These are phyloP conservation scores for Trichogramma dendrolimi DNA, from an alignment of 2,888 invertebrate genomes.

Conservation along the genomic window DNA sequence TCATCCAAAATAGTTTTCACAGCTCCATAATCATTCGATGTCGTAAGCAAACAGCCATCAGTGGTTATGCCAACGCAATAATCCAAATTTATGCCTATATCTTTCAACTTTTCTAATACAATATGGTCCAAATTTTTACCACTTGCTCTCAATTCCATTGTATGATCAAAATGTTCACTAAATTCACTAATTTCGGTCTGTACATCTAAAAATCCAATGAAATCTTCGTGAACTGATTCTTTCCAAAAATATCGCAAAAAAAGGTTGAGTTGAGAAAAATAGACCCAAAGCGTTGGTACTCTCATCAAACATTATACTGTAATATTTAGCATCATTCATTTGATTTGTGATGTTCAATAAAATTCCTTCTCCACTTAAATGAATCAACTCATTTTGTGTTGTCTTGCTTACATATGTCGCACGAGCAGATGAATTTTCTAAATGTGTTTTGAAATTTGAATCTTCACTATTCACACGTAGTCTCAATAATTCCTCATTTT, in stretches of 20 bases:
- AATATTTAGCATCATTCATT: not conserved
- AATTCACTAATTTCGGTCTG: not conserved
- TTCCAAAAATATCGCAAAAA: conserved; percentile 4
- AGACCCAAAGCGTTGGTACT: conserved; percentile 25
- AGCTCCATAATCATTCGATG: too few relatives aligned
- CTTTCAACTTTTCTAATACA: too few relatives aligned
- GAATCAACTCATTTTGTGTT: conserved; percentile 24
- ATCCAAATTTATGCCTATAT: too few relatives aligned
- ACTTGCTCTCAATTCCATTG: too few relatives aligned
- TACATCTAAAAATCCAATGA: conserved; percentile 1
- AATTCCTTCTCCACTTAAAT: conserved; percentile 16
- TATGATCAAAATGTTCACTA: too few relatives aligned
- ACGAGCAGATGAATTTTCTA: conserved; percentile 17
- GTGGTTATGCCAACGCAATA: too few relatives aligned
- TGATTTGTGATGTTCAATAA: conserved; percentile 3
- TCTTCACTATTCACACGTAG: conserved; percentile 6
- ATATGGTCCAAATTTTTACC: too few relatives aligned
- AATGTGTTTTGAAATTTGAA: conserved; percentile 10
- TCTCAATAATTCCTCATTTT: conserved; percentile 28
- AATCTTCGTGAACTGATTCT: not conserved
- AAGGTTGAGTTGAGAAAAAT: conserved; percentile 25
- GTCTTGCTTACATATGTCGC: conserved; percentile 28
- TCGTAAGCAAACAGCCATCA: too few relatives aligned
- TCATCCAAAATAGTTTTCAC: too few relatives aligned
- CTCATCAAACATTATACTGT: conserved; percentile 31